These are phyloP conservation scores for Papilio glaucus DNA, from an alignment of 1,140 invertebrate genomes.

Conservation along the genomic window DNA sequence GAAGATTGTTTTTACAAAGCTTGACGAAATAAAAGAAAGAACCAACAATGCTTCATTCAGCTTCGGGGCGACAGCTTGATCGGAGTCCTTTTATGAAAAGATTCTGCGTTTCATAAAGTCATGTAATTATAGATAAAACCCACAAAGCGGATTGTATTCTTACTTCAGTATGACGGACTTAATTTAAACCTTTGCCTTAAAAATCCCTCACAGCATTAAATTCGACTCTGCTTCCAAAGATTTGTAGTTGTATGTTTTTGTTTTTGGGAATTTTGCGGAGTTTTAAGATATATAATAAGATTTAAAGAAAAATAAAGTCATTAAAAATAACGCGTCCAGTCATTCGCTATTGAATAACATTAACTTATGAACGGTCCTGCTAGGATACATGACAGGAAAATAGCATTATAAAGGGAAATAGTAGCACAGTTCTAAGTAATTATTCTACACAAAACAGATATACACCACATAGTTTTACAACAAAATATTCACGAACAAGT, in stretches of 20 bases:
- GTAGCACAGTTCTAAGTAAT: no score
- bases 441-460: no score
- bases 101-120: conserved; percentile 12
- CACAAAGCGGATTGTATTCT: conserved; percentile 13
- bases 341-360: no score
- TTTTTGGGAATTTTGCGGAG: no score
- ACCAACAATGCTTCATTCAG: conserved; percentile 13
- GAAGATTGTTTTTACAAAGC: conserved; percentile 12
- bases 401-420: no score
- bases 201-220: neutral
- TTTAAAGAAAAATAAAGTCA: no score
- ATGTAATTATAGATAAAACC: conserved; percentile 23
- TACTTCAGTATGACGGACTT: neutral
- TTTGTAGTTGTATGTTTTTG: neutral
- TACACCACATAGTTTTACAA: no score
- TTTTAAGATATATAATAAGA: no score
- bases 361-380: no score
- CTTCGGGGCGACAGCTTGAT: conserved; percentile 12
- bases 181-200: neutral
- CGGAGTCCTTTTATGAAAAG: conserved; percentile 16
- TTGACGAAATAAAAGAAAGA: neutral
- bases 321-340: no score
- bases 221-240: neutral
- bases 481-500: neutral
- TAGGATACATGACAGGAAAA: no score